These are phyloP conservation scores for Xiphophorus maculatus DNA, from an alignment of 2,113 vertebrate species.

Conservation along the genomic window DNA sequence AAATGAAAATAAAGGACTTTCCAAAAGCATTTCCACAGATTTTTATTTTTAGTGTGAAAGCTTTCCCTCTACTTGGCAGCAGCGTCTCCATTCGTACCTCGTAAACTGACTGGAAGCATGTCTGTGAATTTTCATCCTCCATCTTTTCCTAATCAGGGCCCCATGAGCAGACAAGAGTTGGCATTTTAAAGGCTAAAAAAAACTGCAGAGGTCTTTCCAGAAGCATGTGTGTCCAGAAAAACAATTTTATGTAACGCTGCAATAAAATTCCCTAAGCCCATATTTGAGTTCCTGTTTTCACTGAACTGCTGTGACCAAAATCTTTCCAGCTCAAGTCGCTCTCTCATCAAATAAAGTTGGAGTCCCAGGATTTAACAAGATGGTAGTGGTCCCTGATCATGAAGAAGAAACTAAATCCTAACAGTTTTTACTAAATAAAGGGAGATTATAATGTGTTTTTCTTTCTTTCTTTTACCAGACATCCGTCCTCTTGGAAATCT, in stretches of 20 bases:
- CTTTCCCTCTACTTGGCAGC: slow-evolving; percentile 47
- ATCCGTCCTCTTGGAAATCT: background rate
- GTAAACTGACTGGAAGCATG: slow-evolving; percentile 14
- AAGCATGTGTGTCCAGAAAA: slow-evolving; percentile 44
- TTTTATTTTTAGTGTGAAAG: slow-evolving; percentile 21
- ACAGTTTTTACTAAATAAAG: slow-evolving; percentile 41
- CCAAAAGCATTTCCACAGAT: slow-evolving; percentile 23
- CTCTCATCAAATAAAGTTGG: slow-evolving; percentile 62
- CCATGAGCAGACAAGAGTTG: slow-evolving; percentile 15
- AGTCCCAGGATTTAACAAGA: slow-evolving; percentile 66
- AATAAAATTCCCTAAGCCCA: slow-evolving; percentile 50
- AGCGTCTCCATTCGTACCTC: slow-evolving; percentile 18
- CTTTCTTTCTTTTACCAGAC: background rate
- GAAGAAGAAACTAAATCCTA: slow-evolving; percentile 55
- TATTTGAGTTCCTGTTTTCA: slow-evolving; percentile 21
- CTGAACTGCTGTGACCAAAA: slow-evolving; percentile 31
- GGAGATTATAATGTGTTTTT: slow-evolving; percentile 35
- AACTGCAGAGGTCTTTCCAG: background rate
- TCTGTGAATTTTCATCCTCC: slow-evolving; percentile 36
- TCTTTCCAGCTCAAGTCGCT: slow-evolving; percentile 47
- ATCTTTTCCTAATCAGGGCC: slow-evolving; percentile 48
- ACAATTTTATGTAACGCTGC: slow-evolving; percentile 46
- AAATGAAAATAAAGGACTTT: slow-evolving; percentile 14
- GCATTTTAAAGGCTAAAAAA: slow-evolving; percentile 28
- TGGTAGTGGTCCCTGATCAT: slow-evolving; percentile 53